Percentiles rank a stretch among this genome's conserved stretches.
phyloP scores from a whole-genome alignment of 2,888 invertebrate species.

The Diarsia rubi region DNA sequence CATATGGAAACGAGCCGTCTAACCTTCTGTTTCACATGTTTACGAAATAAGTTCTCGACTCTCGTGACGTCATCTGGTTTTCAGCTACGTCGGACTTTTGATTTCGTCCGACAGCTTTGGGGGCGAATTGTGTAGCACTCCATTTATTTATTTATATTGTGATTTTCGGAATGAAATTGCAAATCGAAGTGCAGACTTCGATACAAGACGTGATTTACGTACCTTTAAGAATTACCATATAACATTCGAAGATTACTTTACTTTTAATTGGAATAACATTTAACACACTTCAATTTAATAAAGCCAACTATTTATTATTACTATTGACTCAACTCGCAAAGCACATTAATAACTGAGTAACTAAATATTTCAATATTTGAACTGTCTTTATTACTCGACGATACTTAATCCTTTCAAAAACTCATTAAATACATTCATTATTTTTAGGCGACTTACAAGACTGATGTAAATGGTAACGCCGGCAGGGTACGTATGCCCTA shows the following conservation, averaged over 20 bases:
- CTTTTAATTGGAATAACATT: not conserved
- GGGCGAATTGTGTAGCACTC: conserved; percentile 9
- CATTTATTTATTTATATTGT: conserved; percentile 4
- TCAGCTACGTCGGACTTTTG: conserved; percentile 41
- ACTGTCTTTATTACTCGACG: not conserved
- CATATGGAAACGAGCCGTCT: conserved; percentile 59
- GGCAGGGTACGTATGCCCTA: no score
- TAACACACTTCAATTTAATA: not conserved
- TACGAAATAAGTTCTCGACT: conserved; percentile 59
- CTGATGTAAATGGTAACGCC: no score
- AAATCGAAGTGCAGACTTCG: not conserved
- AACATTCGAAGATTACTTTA: not conserved
- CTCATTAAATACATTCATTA: not conserved
- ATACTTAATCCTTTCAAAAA: not conserved
- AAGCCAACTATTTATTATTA: not conserved
- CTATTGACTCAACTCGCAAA: not conserved
- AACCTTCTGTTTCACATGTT: conserved; percentile 64
- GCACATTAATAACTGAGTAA: not conserved
- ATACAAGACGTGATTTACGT: not conserved
- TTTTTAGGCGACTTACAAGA: not conserved
- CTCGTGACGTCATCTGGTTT: conserved; percentile 57
- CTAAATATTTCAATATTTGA: not conserved
- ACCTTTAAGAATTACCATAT: not conserved
- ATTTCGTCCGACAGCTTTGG: conserved; percentile 29
- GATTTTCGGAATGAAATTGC: not conserved